Percentiles rank a stretch among this genome's conserved stretches.
Evolutionary conservation across 2,113 vertebrate genomes (phyloP).

Genomic region (Centropristis striata): DNA sequence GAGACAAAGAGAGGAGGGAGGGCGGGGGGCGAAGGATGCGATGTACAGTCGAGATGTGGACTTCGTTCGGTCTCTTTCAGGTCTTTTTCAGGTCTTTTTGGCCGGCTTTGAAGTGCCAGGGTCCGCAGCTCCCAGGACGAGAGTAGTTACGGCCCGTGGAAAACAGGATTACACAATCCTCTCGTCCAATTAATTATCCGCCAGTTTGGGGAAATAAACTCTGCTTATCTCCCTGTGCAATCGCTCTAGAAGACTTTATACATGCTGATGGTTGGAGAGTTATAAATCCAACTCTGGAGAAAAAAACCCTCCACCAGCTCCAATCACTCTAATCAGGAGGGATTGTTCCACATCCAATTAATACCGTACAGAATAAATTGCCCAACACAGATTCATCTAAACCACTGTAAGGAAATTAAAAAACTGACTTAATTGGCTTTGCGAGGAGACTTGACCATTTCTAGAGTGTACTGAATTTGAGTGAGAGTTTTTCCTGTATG

Average conservation of each 20-base stretch:
- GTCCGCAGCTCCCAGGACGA: conserved; percentile 37
- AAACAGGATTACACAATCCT: conserved; percentile 72
- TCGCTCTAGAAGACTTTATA: conserved; percentile 35
- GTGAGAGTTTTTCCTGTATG: not conserved
- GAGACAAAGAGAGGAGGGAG: conserved; percentile 4
- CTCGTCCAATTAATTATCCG: conserved; percentile 78
- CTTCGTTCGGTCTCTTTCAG: conserved; percentile 35
- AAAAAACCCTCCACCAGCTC: conserved; percentile 16
- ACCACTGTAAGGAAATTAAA: conserved; percentile 27
- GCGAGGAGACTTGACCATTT: conserved; percentile 5
- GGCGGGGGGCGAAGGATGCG: not conserved
- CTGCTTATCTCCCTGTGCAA: conserved; percentile 56
- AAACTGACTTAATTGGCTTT: conserved; percentile 48
- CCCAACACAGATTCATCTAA: conserved; percentile 27
- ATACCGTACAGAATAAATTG: conserved; percentile 45
- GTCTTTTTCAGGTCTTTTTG: conserved; percentile 31
- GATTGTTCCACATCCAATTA: conserved; percentile 68
- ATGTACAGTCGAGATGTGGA: conserved; percentile 26
- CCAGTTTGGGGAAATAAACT: conserved; percentile 71
- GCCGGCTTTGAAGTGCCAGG: conserved; percentile 59
- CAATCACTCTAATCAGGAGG: conserved; percentile 39
- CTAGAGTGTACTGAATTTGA: not conserved
- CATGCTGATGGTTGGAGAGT: conserved; percentile 29
- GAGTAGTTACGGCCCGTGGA: conserved; percentile 52
- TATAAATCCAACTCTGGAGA: conserved; percentile 40